Evolutionary conservation across 2,888 invertebrate genomes (phyloP), one percentile per base, ranked within the genome.

Genomic region (Scaptomyza tumidula): DNA sequence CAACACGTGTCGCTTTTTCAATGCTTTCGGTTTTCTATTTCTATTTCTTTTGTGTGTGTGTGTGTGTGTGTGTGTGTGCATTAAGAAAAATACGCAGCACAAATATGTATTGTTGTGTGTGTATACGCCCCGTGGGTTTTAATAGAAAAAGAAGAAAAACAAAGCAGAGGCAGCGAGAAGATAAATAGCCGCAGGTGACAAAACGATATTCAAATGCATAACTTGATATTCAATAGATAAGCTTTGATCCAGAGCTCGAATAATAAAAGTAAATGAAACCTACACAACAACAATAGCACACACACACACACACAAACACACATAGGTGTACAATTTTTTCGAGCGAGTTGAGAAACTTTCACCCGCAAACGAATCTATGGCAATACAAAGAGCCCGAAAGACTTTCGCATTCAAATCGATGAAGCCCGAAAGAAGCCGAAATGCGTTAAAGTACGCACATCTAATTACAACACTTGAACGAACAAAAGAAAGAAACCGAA

Each of bases 191-290:
- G 59, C 89, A 78, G 89, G 89, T 83, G 83, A 83, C 83, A 83
- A 83, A 83, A 78, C 37, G 66, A 72, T 78, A 84, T 86, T 84
- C 78, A 86, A 86, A 88, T 80, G 83, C 81, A 86, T 77, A 85
- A 84, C 88, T 83, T 83, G 89, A 88, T 83, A 88, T 88, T 83
- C 83, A 84, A 89, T 89, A 83, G 83, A 87, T 83, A 83, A 87
- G 71, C 82, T 10, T 10, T 66, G 62, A 68, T 73, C 78, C 69
- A 69, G 68, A 74, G 86, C 69, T 66, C 53, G 61, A 63, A 74
- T 81, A 81, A 75, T 80, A 63, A 63, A 76, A 69, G 78, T 81
- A 81, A 87, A 81, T 87, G 74, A 86, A 83, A 80, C 60, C 78
- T 66, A 86, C 67, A 76, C 64, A 71, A 53, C 44, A 55, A 62